Evolutionary conservation across 2,113 vertebrate genomes (phyloP), one percentile per base, ranked within the genome.

Genomic region (Bettongia penicillata): DNA sequence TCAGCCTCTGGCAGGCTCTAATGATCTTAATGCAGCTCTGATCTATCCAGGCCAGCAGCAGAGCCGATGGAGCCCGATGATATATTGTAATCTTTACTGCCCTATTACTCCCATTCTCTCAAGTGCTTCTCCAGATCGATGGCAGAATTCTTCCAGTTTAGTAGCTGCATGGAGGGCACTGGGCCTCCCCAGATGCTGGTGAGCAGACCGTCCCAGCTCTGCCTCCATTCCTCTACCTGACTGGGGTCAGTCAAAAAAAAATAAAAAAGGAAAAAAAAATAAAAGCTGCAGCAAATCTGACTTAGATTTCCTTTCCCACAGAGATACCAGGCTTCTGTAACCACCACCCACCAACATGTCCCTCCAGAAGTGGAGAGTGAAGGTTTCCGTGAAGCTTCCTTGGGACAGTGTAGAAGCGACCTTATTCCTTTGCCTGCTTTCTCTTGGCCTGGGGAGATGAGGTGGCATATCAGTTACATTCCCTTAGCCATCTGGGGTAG

Each of bases 101-200:
- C 97, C 96, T 98, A 96, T 96, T 98, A 98, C 96, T 98, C 96
- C 96, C 95, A 96, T 98, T 98, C 98, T 98, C 97, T 97, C 98
- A 98, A 98, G 97, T 97, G 96, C 95, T 98, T 97, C 97, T 98
- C 93, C 94, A 94, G 97, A 98, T 98, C 97, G 93, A 97, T 98
- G 97, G 94, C 89, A 94, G 97, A 97, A 96, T 96, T 90, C 94
- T 95, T 94, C 91, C 95, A 91, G 93, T 97, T 97, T 94, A 97
- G 95, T 94, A 96, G 97, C 94, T 89, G 0, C 93, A 31, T 96
- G 93, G 47, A 90, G 37, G 91, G 94, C 94, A 92, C 92, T 96
- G 24, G 98, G 93, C 90, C 94, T 97, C 93, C 53, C 96, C 93
- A 97, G 50, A 97, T 92, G 93, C n/a, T 93, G 95, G 92, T 57